phyloP scores from a whole-genome alignment of 1,140 invertebrate species.

The Pemphigus obesinymphae region DNA sequence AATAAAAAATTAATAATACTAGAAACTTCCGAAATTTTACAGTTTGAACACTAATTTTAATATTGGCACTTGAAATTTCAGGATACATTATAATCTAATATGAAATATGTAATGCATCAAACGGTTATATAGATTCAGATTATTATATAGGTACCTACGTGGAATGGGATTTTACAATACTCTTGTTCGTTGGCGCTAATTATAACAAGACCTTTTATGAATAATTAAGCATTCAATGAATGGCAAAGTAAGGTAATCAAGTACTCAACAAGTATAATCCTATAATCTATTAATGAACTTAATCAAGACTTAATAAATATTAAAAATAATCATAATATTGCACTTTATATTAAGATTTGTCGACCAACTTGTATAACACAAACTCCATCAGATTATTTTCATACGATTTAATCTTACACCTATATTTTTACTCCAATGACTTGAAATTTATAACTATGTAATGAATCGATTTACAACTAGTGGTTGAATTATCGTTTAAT shows the following conservation, averaged over 20 bases:
- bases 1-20: background rate
- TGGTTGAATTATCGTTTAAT: background rate
- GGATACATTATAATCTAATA: no score
- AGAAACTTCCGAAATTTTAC: background rate
- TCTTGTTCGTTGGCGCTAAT: background rate
- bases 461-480: conserved; percentile 21
- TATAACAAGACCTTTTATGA: background rate
- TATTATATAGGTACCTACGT: background rate
- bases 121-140: background rate
- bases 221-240: conserved; percentile 22
- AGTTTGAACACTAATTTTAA: background rate
- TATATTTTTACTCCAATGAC: background rate
- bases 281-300: background rate
- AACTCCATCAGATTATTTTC: background rate
- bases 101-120: no score
- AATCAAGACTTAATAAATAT: background rate
- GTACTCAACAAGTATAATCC: background rate
- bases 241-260: conserved; percentile 17
- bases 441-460: background rate
- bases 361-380: no score
- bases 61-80: no score
- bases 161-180: background rate
- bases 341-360: background rate
- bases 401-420: background rate
- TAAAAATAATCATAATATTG: background rate